Base-by-base conservation (phyloP, 2,113 vertebrate genomes). In the Aegotheles bennettii region DNA sequence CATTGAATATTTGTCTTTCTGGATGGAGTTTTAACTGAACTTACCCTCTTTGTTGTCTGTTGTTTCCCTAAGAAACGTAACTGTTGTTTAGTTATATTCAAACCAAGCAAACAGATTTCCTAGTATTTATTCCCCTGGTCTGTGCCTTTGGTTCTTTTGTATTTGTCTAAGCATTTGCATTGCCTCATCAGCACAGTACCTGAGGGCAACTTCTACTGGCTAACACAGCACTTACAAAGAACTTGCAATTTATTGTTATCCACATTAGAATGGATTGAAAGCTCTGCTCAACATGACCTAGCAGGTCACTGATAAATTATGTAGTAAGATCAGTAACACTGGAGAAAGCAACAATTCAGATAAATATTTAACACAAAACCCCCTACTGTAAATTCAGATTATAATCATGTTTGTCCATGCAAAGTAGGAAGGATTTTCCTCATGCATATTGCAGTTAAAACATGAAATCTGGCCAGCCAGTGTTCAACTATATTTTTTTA, bases 301-400 rank as follows among this genome's bases (percentile, higher is more conserved):
- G 82, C 71, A 92, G 83, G 85, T 92, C 67, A 65, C 36, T 53
- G 45, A 91, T 93, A 96, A 89, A 83, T 79, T 85, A 91, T 57
- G 70, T 38, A 79, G 67, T 26, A 64, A 68, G 70, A 59, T 51
- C 67, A 75, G 50, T 42, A 86, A 84, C 45, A 57, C 59, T 90
- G 42, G 38, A 67, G 71, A 89, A 94, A 75, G n/a, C 48, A 95
- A 68, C 57, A 87, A 24, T 73, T 82, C 84, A 57, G 68, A 69
- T 45, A 69, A 90, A 57, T 83, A 84, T 80, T 70, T 87, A 54
- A 87, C 60, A 92, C 38, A 84, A 77, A 51, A 28, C 19, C 6
- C 18, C 21, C 28, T 35, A 24, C n/a, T 67, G 76, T 38, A 92
- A 87, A 84, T 87, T 93, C 64, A 81, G 51, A 67, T 81, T 75